phyloP scores from a whole-genome alignment of 92 coral and sea anemone species.

The Siderastrea siderea region DNA sequence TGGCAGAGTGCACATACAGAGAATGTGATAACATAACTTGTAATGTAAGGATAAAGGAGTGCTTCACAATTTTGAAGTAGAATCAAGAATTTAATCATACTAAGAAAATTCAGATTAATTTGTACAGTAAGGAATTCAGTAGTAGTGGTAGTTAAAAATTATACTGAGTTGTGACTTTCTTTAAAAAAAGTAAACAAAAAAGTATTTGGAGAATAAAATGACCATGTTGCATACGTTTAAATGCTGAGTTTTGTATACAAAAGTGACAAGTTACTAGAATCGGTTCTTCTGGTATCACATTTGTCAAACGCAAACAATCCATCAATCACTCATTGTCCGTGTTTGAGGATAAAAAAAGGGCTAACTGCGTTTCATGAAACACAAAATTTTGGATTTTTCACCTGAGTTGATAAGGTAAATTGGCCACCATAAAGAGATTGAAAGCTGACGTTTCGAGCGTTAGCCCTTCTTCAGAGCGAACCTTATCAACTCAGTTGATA shows the following conservation, averaged over 20 bases:
- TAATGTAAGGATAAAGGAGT: background rate
- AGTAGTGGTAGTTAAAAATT: background rate
- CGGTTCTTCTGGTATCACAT: too few relatives aligned
- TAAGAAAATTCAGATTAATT: background rate
- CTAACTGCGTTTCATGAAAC: too few relatives aligned
- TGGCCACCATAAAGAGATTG: too few relatives aligned
- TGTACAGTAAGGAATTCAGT: background rate
- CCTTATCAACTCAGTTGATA: too few relatives aligned
- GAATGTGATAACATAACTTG: background rate
- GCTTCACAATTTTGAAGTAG: constrained; percentile 1
- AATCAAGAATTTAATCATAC: background rate
- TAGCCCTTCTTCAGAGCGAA: too few relatives aligned
- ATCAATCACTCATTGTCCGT: too few relatives aligned
- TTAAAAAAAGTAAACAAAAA: background rate
- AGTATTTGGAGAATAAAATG: background rate
- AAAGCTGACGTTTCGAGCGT: too few relatives aligned
- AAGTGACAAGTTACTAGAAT: too few relatives aligned
- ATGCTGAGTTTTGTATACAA: background rate
- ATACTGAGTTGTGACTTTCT: constrained; percentile 17
- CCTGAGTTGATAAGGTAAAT: too few relatives aligned
- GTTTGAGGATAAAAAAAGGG: too few relatives aligned
- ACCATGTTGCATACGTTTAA: background rate
- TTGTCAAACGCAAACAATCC: too few relatives aligned
- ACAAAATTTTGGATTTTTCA: too few relatives aligned
- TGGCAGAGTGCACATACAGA: background rate